phyloP scores from a whole-genome alignment of 2,888 invertebrate species.

The Alloscopus bannaensis region DNA sequence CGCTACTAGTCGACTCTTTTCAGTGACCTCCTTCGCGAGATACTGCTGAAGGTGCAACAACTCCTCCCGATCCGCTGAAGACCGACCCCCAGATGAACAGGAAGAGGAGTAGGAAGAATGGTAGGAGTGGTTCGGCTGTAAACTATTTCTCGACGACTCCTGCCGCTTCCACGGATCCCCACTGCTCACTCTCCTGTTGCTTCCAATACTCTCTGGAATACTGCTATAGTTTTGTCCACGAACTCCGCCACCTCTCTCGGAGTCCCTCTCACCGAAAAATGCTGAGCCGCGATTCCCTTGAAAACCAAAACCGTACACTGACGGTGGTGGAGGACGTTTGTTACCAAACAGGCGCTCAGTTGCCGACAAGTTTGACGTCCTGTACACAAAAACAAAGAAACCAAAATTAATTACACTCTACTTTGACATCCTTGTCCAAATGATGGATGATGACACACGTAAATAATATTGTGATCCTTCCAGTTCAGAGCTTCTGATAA shows the following conservation, averaged over 20 bases:
- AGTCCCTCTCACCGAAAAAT: not conserved
- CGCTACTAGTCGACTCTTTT: conserved; percentile 71
- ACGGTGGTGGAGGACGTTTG: conserved; percentile 50
- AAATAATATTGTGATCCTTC: too few species aligned
- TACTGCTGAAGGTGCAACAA: conserved; percentile 72
- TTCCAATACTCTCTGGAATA: conserved; percentile 10
- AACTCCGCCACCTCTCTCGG: not conserved
- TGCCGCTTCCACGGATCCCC: conserved; percentile 45
- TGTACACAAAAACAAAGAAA: not conserved
- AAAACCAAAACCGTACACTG: conserved; percentile 42
- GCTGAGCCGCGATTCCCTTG: conserved; percentile 38
- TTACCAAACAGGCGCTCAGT: conserved; percentile 62
- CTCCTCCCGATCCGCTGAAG: conserved; percentile 70
- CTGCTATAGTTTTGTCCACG: conserved; percentile 41
- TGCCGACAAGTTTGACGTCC: conserved; percentile 54
- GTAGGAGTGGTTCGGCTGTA: conserved; percentile 68
- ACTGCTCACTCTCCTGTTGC: conserved; percentile 3
- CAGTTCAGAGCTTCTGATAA: too few species aligned
- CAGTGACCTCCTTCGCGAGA: conserved; percentile 71
- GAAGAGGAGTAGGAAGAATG: conserved; percentile 70
- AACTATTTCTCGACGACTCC: conserved; percentile 39
- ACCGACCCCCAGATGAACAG: conserved; percentile 65
- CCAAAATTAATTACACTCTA: too few species aligned
- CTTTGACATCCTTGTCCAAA: too few species aligned
- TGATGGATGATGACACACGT: too few species aligned